phyloP scores from a whole-genome alignment of 2,888 invertebrate genomes.

The Ernsta delagoae region DNA sequence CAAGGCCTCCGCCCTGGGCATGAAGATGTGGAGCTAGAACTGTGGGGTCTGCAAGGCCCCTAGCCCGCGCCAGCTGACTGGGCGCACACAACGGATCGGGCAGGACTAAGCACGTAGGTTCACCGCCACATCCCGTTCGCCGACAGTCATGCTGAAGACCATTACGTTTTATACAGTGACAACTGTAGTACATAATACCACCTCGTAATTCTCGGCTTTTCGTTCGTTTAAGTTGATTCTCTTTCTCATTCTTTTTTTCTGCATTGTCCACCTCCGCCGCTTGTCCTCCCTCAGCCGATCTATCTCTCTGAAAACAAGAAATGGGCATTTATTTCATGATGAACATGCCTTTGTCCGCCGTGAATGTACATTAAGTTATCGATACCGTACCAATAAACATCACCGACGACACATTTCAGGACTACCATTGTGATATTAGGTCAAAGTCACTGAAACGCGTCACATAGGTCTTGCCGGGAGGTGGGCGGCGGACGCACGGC shows the following conservation, averaged over 20 bases:
- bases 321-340: slow-evolving; percentile 28
- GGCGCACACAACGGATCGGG: slow-evolving; percentile 85
- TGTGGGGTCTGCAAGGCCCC: slow-evolving; percentile 70
- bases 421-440: slow-evolving; percentile 76
- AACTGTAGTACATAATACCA: slow-evolving; percentile 83
- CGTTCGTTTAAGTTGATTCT: slow-evolving; percentile 74
- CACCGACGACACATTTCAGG: slow-evolving; percentile 47
- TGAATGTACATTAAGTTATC: slow-evolving; percentile 49
- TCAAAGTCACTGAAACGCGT: slow-evolving; percentile 81
- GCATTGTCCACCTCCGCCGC: slow-evolving; percentile 63
- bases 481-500: slow-evolving; percentile 77
- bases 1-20: slow-evolving; percentile 53
- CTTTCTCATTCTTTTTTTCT: slow-evolving; percentile 73
- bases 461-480: slow-evolving; percentile 78
- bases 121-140: slow-evolving; percentile 80
- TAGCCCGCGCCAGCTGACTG: slow-evolving; percentile 76
- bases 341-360: slow-evolving; percentile 61
- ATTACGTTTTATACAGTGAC: slow-evolving; percentile 85
- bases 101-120: slow-evolving; percentile 77
- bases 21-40: slow-evolving; percentile 63
- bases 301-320: slow-evolving; percentile 61
- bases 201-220: slow-evolving; percentile 83
- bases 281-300: slow-evolving; percentile 53
- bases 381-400: slow-evolving; percentile 59
- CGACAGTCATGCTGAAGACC: slow-evolving; percentile 86